A percentile compares a stretch with the other conserved stretches of the same genome.
These are phyloP conservation scores for Formica selysi DNA, from an alignment of 1,140 invertebrate genomes.

Conservation along the genomic window DNA sequence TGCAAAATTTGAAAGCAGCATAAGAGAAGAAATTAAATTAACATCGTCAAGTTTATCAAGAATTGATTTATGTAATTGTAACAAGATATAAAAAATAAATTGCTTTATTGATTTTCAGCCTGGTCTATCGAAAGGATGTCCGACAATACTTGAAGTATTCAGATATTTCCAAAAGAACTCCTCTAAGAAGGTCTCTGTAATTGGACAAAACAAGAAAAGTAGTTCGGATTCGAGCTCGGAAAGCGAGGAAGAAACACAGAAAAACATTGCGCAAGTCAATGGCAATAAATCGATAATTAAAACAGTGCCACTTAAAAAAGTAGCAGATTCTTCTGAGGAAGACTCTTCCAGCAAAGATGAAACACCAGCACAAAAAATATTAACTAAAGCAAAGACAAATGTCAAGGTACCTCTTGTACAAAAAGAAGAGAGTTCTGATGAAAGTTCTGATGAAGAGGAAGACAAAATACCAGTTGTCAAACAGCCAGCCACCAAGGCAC, in stretches of 20 bases:
- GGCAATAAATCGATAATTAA: slow-evolving; percentile 64
- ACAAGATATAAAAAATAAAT: background rate
- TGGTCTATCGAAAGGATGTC: slow-evolving; percentile 85
- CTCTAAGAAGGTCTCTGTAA: slow-evolving; percentile 83
- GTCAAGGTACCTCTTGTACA: slow-evolving; percentile 72
- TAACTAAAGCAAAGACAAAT: slow-evolving; percentile 63
- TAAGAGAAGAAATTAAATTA: background rate
- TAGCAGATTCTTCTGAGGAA: slow-evolving; percentile 67
- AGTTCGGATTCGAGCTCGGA: slow-evolving; percentile 85
- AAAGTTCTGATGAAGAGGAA: slow-evolving; percentile 79
- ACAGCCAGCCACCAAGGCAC: background rate
- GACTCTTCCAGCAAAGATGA: slow-evolving; percentile 78
- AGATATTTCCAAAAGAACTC: slow-evolving; percentile 86
- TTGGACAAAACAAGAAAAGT: slow-evolving; percentile 76
- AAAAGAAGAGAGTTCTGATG: slow-evolving; percentile 85
- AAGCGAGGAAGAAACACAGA: slow-evolving; percentile 78
- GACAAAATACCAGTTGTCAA: slow-evolving; percentile 28
- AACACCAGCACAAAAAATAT: slow-evolving; percentile 68
- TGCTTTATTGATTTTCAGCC: slow-evolving; percentile 77
- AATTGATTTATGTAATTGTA: background rate
- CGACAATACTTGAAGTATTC: slow-evolving; percentile 86
- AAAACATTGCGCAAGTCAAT: slow-evolving; percentile 75
- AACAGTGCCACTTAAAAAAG: slow-evolving; percentile 57
- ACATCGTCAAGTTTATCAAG: background rate
- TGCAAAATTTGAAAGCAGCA: background rate